A percentile compares a stretch with the other conserved stretches of the same genome.
These are phyloP conservation scores for Eurystomus glaucurus DNA, from an alignment of 2,797 vertebrate genomes.

Conservation along the genomic window DNA sequence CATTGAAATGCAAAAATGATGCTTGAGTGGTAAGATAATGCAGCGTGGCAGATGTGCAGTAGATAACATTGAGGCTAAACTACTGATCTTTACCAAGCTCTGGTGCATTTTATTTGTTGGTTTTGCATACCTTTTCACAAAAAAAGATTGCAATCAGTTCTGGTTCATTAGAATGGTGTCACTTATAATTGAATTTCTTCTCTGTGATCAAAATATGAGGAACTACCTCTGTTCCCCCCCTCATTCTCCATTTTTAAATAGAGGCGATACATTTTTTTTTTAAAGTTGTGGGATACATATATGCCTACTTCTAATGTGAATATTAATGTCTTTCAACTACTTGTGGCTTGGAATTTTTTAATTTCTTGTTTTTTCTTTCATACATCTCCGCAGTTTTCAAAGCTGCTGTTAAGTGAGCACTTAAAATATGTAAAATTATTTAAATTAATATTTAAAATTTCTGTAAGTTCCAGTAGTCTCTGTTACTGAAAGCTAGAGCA, in stretches of 20 bases:
- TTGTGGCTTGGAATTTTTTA: neutral
- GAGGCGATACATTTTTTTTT: neutral
- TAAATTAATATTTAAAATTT: neutral
- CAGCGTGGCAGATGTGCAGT: conserved; percentile 83
- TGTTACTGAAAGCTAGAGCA: neutral
- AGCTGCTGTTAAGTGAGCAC: neutral
- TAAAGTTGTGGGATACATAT: neutral
- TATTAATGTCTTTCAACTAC: neutral
- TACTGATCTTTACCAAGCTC: conserved; percentile 77
- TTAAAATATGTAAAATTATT: neutral
- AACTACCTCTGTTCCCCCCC: conserved; percentile 28
- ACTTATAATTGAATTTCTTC: conserved; percentile 79
- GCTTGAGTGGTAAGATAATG: conserved; percentile 81
- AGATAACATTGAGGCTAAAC: conserved; percentile 75
- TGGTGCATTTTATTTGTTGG: conserved; percentile 79
- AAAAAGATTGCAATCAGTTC: conserved; percentile 79
- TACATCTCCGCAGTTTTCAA: neutral
- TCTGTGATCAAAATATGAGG: conserved; percentile 59
- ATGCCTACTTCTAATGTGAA: neutral
- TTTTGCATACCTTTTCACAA: conserved; percentile 76
- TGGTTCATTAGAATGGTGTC: conserved; percentile 81
- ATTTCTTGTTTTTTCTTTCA: neutral
- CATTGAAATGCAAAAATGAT: conserved; percentile 87
- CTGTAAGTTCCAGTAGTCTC: neutral
- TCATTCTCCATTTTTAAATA: neutral